Percentiles rank a stretch among this genome's conserved stretches.
These are phyloP conservation scores for Sicus ferrugineus DNA, from an alignment of 2,888 invertebrate genomes.

Conservation along the genomic window DNA sequence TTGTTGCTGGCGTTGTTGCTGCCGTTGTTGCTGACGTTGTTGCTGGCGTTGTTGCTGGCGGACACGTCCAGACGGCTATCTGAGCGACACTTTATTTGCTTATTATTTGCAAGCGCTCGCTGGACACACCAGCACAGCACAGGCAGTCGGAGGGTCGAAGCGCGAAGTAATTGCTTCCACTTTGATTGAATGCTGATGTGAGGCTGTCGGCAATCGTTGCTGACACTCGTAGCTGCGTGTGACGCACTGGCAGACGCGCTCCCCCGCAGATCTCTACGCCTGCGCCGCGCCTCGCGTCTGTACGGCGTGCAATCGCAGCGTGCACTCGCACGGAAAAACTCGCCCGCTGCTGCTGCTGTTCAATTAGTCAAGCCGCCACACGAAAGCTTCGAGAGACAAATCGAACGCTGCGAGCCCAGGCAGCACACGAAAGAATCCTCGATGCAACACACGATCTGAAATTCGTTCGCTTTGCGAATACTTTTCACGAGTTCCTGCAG, in stretches of 20 bases:
- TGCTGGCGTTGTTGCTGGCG: no score
- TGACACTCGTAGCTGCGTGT: conserved; percentile 37
- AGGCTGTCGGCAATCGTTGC: conserved; percentile 37
- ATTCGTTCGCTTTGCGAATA: no score
- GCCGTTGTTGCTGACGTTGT: no score
- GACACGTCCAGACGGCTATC: neutral
- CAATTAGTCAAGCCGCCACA: neutral
- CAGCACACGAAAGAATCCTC: no score
- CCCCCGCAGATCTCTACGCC: neutral
- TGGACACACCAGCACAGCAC: neutral
- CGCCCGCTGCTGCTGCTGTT: neutral
- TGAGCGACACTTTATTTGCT: neutral
- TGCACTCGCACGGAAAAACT: conserved; percentile 33
- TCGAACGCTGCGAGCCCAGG: no score
- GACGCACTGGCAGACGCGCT: conserved; percentile 34
- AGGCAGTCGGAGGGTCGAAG: neutral
- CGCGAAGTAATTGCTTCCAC: conserved; percentile 13
- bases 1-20: no score
- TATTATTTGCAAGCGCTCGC: neutral
- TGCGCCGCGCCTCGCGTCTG: neutral
- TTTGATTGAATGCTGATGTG: conserved; percentile 16
- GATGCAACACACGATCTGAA: no score
- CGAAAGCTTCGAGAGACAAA: neutral
- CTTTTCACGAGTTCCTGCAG: neutral
- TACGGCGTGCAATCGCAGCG: conserved; percentile 22